A percentile compares a stretch with the other conserved stretches of the same genome.
phyloP scores from a whole-genome alignment of 2,888 invertebrate genomes.

The Zaprionus lineosus region DNA sequence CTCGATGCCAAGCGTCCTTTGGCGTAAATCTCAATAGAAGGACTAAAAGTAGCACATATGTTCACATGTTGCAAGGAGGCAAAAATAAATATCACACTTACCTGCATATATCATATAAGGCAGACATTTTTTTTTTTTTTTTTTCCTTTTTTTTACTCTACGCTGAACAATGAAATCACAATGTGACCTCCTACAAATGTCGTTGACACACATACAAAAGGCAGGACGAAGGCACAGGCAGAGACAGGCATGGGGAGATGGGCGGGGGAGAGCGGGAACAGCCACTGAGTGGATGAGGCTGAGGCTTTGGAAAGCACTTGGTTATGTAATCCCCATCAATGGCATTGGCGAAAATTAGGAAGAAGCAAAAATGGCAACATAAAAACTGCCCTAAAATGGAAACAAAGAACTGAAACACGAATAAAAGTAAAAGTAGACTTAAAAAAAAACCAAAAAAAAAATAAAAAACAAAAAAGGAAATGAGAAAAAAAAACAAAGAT shows the following conservation, averaged over 20 bases:
- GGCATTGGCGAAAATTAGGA: slow-evolving; percentile 49
- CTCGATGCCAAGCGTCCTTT: too few relatives aligned
- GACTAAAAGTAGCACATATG: not conserved
- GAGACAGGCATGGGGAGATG: too few relatives aligned
- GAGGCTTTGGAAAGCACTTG: slow-evolving; percentile 36
- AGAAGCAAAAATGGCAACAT: slow-evolving; percentile 34
- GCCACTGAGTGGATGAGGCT: slow-evolving; percentile 1
- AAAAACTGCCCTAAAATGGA: slow-evolving; percentile 42
- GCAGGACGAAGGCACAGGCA: not conserved
- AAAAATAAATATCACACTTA: not conserved
- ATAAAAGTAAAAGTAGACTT: slow-evolving; percentile 37
- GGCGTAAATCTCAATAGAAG: too few relatives aligned
- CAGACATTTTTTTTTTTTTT: not conserved
- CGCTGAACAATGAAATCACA: slow-evolving; percentile 22
- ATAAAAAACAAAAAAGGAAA: not conserved
- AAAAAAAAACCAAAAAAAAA: slow-evolving; percentile 15
- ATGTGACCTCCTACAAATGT: slow-evolving; percentile 24
- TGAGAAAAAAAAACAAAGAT: slow-evolving; percentile 8
- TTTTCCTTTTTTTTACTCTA: slow-evolving; percentile 2
- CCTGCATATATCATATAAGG: not conserved
- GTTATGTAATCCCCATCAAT: slow-evolving; percentile 46
- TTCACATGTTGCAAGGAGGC: not conserved
- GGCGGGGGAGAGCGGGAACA: not conserved
- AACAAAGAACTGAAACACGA: slow-evolving; percentile 32
- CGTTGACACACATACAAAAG: slow-evolving; percentile 25